Conservation (phyloP, 2,888 invertebrate species). For the Tholera decimalis region DNA sequence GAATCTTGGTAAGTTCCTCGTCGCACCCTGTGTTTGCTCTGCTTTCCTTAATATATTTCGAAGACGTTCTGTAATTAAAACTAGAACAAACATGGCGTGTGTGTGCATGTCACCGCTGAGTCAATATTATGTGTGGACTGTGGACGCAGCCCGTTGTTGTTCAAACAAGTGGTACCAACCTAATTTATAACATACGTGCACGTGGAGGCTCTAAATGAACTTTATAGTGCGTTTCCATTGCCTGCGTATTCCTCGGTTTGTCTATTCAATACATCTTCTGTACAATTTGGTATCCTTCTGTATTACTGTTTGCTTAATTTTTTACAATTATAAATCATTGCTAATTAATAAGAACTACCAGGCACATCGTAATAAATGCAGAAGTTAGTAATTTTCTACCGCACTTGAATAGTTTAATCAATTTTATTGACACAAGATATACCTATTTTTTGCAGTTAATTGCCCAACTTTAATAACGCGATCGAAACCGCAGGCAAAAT, state of each 20-base stretch:
- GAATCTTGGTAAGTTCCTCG: not conserved
- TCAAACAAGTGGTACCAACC: constrained; percentile 81
- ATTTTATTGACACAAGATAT: too few species aligned
- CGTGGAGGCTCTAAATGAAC: constrained; percentile 65
- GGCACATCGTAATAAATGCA: too few species aligned
- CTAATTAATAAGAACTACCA: too few species aligned
- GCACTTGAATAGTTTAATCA: too few species aligned
- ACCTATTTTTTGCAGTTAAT: too few species aligned
- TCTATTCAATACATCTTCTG: not conserved
- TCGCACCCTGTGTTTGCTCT: constrained; percentile 19
- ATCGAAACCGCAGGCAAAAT: too few species aligned
- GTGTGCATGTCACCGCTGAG: constrained; percentile 78
- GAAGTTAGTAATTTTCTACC: too few species aligned
- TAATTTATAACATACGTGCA: constrained; percentile 80
- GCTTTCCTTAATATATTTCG: constrained; percentile 52
- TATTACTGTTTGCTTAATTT: too few species aligned
- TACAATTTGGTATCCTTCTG: too few species aligned
- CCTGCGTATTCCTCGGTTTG: not conserved
- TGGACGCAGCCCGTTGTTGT: constrained; percentile 78
- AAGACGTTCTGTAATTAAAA: constrained; percentile 77
- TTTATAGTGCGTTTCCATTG: constrained; percentile 49
- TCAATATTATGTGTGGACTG: constrained; percentile 80
- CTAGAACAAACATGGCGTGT: constrained; percentile 75
- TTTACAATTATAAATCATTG: too few species aligned
- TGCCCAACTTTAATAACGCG: too few species aligned